These are phyloP conservation scores for Ruditapes philippinarum DNA, from an alignment of 1,140 invertebrate species.

Conservation along the genomic window DNA sequence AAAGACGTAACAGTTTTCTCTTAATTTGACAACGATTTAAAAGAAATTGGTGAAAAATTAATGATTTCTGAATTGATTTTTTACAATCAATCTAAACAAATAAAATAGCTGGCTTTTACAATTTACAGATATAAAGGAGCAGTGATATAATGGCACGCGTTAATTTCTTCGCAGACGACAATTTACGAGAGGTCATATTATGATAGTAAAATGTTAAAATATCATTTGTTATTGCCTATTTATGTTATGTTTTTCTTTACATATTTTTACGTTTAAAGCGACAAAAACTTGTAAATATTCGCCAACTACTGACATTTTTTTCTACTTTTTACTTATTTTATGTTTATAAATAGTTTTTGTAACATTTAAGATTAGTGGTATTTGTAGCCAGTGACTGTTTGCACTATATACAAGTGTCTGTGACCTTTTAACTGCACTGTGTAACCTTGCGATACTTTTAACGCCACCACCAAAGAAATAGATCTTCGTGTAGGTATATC, in stretches of 20 bases:
- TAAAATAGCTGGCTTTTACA: no score
- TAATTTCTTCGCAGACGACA: background rate
- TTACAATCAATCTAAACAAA: constrained; percentile 7
- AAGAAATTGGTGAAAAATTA: constrained; percentile 22
- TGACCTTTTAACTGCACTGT: background rate
- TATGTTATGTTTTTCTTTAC: background rate
- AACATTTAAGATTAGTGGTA: background rate
- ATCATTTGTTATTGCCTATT: background rate
- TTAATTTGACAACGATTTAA: background rate
- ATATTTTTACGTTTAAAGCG: background rate
- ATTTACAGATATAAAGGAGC: background rate
- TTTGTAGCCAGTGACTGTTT: background rate
- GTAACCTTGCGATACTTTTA: background rate
- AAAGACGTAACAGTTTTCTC: background rate
- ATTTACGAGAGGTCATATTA: background rate
- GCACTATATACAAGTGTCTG: background rate
- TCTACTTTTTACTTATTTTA: background rate
- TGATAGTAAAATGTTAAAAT: background rate
- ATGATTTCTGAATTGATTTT: constrained; percentile 24
- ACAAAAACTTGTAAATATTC: background rate
- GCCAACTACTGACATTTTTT: background rate
- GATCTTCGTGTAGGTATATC: background rate
- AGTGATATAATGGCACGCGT: background rate
- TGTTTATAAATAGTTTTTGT: background rate
- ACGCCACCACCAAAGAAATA: background rate